These are phyloP conservation scores for Seira sanloemensis DNA, from an alignment of 2,888 invertebrate genomes.

Conservation along the genomic window DNA sequence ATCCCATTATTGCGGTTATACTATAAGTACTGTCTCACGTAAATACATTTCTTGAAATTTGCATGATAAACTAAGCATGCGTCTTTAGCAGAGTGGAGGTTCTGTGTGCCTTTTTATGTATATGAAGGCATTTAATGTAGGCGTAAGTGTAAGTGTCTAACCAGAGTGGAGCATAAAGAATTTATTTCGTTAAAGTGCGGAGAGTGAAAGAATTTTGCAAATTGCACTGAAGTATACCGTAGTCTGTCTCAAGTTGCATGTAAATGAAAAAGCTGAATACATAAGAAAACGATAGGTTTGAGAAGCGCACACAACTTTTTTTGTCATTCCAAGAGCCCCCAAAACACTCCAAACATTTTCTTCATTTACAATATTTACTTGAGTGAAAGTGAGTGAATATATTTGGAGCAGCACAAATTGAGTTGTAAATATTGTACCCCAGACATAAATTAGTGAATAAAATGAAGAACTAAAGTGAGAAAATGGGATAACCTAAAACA, in stretches of 20 bases:
- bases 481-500: slow-evolving; percentile 64
- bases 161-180: neutral
- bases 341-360: neutral
- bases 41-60: slow-evolving; percentile 52
- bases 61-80: slow-evolving; percentile 31
- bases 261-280: neutral
- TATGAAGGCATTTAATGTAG: no score
- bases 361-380: neutral
- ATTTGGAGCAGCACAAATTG: slow-evolving; percentile 48
- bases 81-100: no score
- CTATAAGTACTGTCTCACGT: slow-evolving; percentile 48
- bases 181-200: neutral
- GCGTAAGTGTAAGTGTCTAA: no score
- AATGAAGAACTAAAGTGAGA: slow-evolving; percentile 64
- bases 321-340: neutral
- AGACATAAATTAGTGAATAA: slow-evolving; percentile 66
- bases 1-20: slow-evolving; percentile 46
- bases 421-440: slow-evolving; percentile 63
- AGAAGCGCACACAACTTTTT: neutral
- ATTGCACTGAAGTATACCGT: neutral
- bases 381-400: slow-evolving; percentile 28
- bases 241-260: neutral
- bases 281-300: no score
- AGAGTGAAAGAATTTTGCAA: neutral
- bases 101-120: no score